Percentiles rank a stretch among this genome's conserved stretches.
Evolutionary conservation across 2,797 vertebrate species (phyloP).

Genomic region (Eupleurogrammus muticus): DNA sequence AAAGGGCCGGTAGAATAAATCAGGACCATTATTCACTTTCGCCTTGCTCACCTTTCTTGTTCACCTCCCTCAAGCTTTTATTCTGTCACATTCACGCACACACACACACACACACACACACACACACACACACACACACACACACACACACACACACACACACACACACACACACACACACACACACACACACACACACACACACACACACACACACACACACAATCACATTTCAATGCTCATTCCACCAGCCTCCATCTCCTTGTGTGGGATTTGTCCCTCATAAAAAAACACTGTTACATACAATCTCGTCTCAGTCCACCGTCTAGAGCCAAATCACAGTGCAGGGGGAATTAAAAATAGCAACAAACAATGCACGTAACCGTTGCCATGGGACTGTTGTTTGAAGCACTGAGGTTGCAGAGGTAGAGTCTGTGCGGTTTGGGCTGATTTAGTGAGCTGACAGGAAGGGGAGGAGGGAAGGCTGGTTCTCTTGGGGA

Average conservation of each 20-base stretch:
- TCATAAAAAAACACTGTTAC: not conserved
- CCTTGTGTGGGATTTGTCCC: not conserved
- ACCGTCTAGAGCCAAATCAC: slow-evolving; percentile 29
- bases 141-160: no score
- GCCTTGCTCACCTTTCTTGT: slow-evolving; percentile 23
- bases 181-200: not conserved
- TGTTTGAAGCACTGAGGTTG: slow-evolving; percentile 23
- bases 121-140: no score
- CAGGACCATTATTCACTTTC: slow-evolving; percentile 40
- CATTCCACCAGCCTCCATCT: not conserved
- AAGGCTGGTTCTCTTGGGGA: slow-evolving; percentile 20
- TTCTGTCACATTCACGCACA: not conserved
- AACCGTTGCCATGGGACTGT: slow-evolving; percentile 37
- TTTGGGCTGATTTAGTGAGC: slow-evolving; percentile 30
- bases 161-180: not conserved
- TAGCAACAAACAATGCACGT: slow-evolving; percentile 29
- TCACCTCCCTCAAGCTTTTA: slow-evolving; percentile 23
- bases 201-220: not conserved
- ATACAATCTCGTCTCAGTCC: slow-evolving; percentile 3
- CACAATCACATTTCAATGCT: not conserved
- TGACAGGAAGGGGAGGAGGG: not conserved
- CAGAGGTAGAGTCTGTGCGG: slow-evolving; percentile 27
- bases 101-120: slow-evolving; percentile 25
- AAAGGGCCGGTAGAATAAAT: slow-evolving; percentile 61
- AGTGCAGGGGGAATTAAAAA: slow-evolving; percentile 28